Percentiles rank a stretch among this genome's conserved stretches.
These are phyloP conservation scores for Drosophila suboccidentalis DNA, from an alignment of 2,888 invertebrate species.

Conservation along the genomic window DNA sequence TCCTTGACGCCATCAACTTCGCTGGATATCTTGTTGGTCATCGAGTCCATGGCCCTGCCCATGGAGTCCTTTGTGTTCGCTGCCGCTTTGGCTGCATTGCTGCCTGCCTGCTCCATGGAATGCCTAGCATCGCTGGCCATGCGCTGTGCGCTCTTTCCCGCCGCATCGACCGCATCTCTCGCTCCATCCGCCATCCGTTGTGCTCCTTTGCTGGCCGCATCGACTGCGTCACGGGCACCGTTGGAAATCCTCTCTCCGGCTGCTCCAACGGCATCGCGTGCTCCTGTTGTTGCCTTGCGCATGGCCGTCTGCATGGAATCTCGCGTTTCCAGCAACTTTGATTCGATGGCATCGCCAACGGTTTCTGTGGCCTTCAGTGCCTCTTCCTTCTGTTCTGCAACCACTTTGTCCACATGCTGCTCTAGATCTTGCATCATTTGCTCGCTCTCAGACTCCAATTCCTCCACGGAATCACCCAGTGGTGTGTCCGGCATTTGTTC, in stretches of 20 bases:
- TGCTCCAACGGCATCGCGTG: slow-evolving; percentile 54
- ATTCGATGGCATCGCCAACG: slow-evolving; percentile 43
- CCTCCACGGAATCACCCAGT: slow-evolving; percentile 55
- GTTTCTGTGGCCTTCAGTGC: slow-evolving; percentile 34
- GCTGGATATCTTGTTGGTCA: slow-evolving; percentile 73
- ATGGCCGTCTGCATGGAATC: slow-evolving; percentile 59
- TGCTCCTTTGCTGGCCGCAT: slow-evolving; percentile 64
- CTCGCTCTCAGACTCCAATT: slow-evolving; percentile 61
- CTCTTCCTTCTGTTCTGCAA: slow-evolving; percentile 46
- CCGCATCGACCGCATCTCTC: slow-evolving; percentile 65
- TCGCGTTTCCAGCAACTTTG: slow-evolving; percentile 48
- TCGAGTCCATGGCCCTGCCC: slow-evolving; percentile 70
- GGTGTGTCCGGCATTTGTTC: slow-evolving; percentile 69
- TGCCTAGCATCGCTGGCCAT: slow-evolving; percentile 66
- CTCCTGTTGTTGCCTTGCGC: slow-evolving; percentile 60
- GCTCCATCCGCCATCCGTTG: slow-evolving; percentile 70
- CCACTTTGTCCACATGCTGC: slow-evolving; percentile 60
- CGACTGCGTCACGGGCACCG: slow-evolving; percentile 64
- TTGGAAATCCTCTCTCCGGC: slow-evolving; percentile 54
- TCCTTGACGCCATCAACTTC: slow-evolving; percentile 79
- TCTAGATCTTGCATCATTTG: slow-evolving; percentile 49
- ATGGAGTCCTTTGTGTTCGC: slow-evolving; percentile 68
- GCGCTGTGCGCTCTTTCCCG: slow-evolving; percentile 63
- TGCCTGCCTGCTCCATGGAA: slow-evolving; percentile 70
- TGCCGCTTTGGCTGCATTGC: slow-evolving; percentile 69